Evolutionary conservation across 2,113 vertebrate species (phyloP).

Genomic region (Nothobranchius furzeri): DNA sequence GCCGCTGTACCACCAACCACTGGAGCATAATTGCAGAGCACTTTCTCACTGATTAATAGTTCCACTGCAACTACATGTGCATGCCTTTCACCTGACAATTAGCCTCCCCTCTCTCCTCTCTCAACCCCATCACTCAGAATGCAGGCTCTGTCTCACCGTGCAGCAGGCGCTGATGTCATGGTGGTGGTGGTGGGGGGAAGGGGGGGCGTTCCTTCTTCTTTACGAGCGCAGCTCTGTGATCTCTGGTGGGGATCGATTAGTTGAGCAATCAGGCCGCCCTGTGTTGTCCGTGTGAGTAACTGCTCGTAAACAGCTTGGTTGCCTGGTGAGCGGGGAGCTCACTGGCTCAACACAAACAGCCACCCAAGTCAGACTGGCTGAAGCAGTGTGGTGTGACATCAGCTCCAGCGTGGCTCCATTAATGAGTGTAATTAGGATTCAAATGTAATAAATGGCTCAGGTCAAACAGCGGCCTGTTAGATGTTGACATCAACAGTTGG

Average conservation of each 20-base stretch:
- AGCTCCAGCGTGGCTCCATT: constrained; percentile 33
- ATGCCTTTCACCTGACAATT: constrained; percentile 16
- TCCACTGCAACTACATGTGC: constrained; percentile 9
- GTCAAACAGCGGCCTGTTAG: not conserved
- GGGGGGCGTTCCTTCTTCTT: constrained; percentile 64
- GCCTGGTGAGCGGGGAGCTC: constrained; percentile 69
- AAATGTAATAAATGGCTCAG: constrained; percentile 33
- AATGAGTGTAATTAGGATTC: constrained; percentile 44
- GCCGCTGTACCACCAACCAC: constrained; percentile 9
- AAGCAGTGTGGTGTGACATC: constrained; percentile 49
- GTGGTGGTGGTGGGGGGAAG: not conserved
- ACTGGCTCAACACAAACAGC: constrained; percentile 72
- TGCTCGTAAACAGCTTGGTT: constrained; percentile 71
- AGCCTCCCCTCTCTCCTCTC: constrained; percentile 11
- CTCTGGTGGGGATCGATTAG: constrained; percentile 80
- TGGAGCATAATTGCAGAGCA: constrained; percentile 6
- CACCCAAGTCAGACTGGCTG: constrained; percentile 52
- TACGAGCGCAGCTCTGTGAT: constrained; percentile 73
- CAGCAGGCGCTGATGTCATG: constrained; percentile 70
- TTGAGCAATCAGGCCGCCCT: constrained; percentile 75
- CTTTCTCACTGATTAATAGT: constrained; percentile 19
- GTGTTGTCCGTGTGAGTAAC: constrained; percentile 69
- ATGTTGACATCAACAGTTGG: constrained; percentile 22
- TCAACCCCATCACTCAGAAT: constrained; percentile 37
- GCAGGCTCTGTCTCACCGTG: constrained; percentile 26